Evolutionary conservation across 2,888 invertebrate genomes (phyloP), one percentile per base, ranked within the genome.

Genomic region (Cephus sareptanus): DNA sequence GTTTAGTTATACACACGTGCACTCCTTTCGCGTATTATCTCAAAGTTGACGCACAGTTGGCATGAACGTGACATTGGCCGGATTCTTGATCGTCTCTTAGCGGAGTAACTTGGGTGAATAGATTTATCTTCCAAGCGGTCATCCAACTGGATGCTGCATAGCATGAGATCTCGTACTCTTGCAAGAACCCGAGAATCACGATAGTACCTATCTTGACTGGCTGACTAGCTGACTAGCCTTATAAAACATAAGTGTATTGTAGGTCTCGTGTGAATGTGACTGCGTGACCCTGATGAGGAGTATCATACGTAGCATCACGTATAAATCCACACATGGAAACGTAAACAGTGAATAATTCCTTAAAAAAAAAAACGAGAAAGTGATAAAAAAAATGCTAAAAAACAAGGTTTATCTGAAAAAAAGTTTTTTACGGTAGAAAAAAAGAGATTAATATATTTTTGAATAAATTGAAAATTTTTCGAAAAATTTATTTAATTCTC

Each of bases 21-120:
- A 23, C 34, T 23, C 6, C 35, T 35, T 74, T n/a, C 35, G n/a
- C 74, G 69, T 37, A 35, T 35, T 76, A 35, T 82, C 83, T 83
- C 85, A 85, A 84, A 85, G 83, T 84, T 85, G 84, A 85, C 85
- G 82, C 86, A 76, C 34, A 82, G 75, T 83, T 80, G 79, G 81
- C 84, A 83, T 77, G 82, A 85, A 88, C 89, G 89, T 89, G 86
- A 88, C 85, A 86, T 87, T 83, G 83, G 82, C 87, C 84, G 85
- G 84, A 89, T 87, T 88, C 86, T 85, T 86, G 86, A 86, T 83
- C 85, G 85, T 86, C 83, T 84, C 31, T 68, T 9, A 69, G 70
- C 71, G 71, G 6, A 34, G 71, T 56, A 23, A 56, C 56, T 56
- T 9, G 23, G 33, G 71, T 71, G 34, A 31, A 34, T 71, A 81